These are phyloP conservation scores for Seriola quinqueradiata DNA, from an alignment of 2,113 vertebrate species.

Conservation along the genomic window DNA sequence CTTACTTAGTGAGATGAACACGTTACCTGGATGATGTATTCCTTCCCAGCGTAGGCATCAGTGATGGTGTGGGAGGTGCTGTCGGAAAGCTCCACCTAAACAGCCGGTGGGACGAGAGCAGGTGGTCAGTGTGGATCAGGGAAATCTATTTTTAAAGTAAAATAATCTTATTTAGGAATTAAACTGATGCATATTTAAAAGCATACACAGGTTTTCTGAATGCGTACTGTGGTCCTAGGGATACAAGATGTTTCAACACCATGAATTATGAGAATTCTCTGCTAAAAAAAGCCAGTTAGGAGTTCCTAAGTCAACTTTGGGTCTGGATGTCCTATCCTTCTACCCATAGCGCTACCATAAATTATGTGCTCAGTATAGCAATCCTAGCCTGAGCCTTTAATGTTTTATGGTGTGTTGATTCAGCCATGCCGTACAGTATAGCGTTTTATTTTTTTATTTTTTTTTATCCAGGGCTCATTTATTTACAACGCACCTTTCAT, in stretches of 20 bases:
- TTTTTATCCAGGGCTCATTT: slow-evolving; percentile 53
- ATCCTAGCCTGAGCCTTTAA: slow-evolving; percentile 40
- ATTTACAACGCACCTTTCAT: slow-evolving; percentile 50
- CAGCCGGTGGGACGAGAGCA: slow-evolving; percentile 17
- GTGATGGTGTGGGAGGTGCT: slow-evolving; percentile 95
- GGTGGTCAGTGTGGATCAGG: neutral
- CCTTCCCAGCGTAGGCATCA: slow-evolving; percentile 94
- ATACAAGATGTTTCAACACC: slow-evolving; percentile 25
- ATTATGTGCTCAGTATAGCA: slow-evolving; percentile 54
- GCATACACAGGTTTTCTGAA: neutral
- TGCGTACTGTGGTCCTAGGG: neutral
- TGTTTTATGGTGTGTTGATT: slow-evolving; percentile 53
- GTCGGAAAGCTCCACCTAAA: slow-evolving; percentile 94
- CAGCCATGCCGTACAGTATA: slow-evolving; percentile 8
- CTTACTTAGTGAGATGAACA: neutral
- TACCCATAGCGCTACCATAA: slow-evolving; percentile 33
- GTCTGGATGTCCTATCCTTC: slow-evolving; percentile 32
- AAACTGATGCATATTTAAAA: slow-evolving; percentile 1
- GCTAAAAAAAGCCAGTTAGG: slow-evolving; percentile 34
- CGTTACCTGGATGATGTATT: slow-evolving; percentile 96
- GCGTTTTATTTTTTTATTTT: neutral
- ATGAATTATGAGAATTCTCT: slow-evolving; percentile 40
- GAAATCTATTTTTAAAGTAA: neutral
- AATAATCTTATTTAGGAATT: neutral
- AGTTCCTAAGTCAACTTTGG: slow-evolving; percentile 42